A percentile compares a stretch with the other conserved stretches of the same genome.
Evolutionary conservation across 2,113 vertebrate species (phyloP).

Genomic region (Lophotis ruficrista): DNA sequence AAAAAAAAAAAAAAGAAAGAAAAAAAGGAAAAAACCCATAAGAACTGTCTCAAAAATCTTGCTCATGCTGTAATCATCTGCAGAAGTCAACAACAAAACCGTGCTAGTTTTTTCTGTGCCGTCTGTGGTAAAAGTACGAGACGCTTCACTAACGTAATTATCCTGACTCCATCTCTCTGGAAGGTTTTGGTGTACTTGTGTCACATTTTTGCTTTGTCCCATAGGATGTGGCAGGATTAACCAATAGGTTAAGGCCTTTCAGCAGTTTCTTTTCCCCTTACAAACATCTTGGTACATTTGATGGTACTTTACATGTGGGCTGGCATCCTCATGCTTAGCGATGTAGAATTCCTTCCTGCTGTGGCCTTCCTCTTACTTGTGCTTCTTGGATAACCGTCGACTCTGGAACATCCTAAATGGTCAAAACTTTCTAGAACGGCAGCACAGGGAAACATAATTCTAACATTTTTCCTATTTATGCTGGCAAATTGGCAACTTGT

Average conservation of each 20-base stretch:
- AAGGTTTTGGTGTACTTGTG: background rate
- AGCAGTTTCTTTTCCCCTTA: background rate
- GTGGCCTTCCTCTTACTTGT: background rate
- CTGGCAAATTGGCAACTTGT: conserved; percentile 65
- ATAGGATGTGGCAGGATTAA: background rate
- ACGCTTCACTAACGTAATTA: background rate
- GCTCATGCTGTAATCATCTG: background rate
- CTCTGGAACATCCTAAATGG: conserved; percentile 49
- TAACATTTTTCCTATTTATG: conserved; percentile 64
- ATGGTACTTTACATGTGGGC: background rate
- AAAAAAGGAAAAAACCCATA: rapidly evolving
- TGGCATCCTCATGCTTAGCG: background rate
- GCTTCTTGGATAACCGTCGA: conserved; percentile 40
- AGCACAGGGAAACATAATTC: conserved; percentile 23
- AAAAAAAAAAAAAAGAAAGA: background rate
- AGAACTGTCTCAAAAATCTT: background rate
- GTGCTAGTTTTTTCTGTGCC: background rate
- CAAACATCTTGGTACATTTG: background rate
- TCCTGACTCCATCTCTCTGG: background rate
- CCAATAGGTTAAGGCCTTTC: background rate
- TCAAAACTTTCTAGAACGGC: conserved; percentile 62
- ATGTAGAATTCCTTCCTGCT: conserved; percentile 40
- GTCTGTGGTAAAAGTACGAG: background rate
- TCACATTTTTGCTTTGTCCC: background rate
- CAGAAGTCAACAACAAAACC: background rate